A percentile compares a stretch with the other conserved stretches of the same genome.
Conservation (phyloP, 2,797 vertebrate genomes). For the Acomys russatus region DNA sequence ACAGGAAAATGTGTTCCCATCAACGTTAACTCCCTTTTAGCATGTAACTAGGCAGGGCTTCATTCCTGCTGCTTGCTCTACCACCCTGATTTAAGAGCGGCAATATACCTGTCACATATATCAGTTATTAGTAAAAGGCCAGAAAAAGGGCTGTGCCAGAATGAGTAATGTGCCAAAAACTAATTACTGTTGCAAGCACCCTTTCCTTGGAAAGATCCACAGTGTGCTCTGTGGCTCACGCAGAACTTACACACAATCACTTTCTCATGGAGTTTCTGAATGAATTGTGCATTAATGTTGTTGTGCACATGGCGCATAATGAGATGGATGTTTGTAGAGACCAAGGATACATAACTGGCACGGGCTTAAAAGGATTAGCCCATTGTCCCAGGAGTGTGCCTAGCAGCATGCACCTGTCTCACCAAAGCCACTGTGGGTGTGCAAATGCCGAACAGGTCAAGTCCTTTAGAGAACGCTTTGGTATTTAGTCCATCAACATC, state of each 20-base stretch:
- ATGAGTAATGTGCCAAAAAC: background rate
- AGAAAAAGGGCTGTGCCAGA: background rate
- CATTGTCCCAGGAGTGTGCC: rapidly evolving
- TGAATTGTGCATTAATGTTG: background rate
- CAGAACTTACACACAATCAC: no score
- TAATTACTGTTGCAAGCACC: rapidly evolving
- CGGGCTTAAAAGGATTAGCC: background rate
- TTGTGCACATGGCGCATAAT: rapidly evolving
- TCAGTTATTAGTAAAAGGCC: background rate
- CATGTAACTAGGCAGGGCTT: background rate
- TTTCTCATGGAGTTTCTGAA: background rate
- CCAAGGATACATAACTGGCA: background rate
- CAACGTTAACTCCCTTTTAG: background rate
- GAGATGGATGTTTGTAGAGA: background rate
- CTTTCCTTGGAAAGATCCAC: background rate
- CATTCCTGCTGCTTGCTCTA: background rate
- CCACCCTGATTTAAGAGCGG: background rate
- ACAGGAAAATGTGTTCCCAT: background rate
- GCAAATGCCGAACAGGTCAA: rapidly evolving
- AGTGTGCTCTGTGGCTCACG: background rate
- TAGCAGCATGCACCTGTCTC: rapidly evolving
- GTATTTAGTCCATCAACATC: background rate
- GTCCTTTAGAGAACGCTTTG: no score
- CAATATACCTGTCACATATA: background rate
- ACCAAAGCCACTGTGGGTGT: rapidly evolving